Conservation (phyloP, 2,113 vertebrate species). For the Podarcis raffonei region DNA sequence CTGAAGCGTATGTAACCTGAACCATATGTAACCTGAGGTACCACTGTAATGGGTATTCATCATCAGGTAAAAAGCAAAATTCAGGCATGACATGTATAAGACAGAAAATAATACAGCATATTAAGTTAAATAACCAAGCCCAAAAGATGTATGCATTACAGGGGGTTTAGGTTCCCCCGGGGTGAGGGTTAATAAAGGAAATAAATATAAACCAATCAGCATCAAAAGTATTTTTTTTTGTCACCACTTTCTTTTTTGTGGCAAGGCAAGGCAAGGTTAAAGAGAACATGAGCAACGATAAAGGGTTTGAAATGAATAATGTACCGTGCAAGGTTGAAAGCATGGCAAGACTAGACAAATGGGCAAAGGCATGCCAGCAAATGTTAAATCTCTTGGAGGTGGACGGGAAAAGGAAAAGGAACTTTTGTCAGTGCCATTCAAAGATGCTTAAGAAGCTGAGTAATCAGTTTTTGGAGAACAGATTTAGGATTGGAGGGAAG, state of each 20-base stretch:
- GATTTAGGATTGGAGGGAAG: not conserved
- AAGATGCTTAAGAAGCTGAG: not conserved
- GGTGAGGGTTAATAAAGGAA: no score
- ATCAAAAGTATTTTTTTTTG: not conserved
- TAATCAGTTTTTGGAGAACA: not conserved
- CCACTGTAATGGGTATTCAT: no score
- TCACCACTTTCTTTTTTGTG: not conserved
- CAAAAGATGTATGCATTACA: no score
- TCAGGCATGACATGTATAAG: no score
- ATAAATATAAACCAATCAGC: no score
- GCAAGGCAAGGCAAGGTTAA: not conserved
- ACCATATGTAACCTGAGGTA: no score
- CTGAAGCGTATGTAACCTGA: no score
- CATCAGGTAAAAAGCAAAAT: no score
- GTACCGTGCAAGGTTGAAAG: not conserved
- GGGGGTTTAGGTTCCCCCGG: no score
- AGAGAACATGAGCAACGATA: not conserved
- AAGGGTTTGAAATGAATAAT: not conserved
- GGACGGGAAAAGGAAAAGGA: not conserved
- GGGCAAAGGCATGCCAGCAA: not conserved
- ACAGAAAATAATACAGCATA: no score
- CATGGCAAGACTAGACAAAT: not conserved
- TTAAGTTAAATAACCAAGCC: no score
- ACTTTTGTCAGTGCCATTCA: not conserved
- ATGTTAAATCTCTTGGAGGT: not conserved